These are phyloP conservation scores for Dryadula phaetusa DNA, from an alignment of 2,888 invertebrate species.

Conservation along the genomic window DNA sequence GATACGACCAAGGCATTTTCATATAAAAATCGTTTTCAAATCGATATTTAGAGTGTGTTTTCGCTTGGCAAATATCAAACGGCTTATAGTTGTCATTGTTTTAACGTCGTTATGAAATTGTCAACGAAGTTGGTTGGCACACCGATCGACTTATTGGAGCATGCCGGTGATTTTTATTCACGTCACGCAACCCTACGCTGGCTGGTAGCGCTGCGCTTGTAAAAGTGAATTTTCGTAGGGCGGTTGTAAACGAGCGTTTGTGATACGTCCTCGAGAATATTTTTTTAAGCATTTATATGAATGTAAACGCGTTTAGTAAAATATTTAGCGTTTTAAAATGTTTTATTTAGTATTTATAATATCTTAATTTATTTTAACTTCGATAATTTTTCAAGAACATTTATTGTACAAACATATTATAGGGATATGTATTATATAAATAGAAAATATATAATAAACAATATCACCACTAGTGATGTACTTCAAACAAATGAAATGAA, in stretches of 20 bases:
- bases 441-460: not conserved
- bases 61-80: constrained; percentile 42
- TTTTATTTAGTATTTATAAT: too few species aligned
- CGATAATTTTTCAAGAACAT: too few species aligned
- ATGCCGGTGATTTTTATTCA: constrained; percentile 73
- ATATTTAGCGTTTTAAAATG: not conserved
- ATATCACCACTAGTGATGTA: not conserved
- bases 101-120: constrained; percentile 74
- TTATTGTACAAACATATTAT: too few species aligned
- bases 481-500: constrained; percentile 6
- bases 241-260: constrained; percentile 9
- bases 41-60: not conserved
- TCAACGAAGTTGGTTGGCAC: constrained; percentile 67
- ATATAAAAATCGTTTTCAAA: constrained; percentile 53
- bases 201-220: constrained; percentile 48
- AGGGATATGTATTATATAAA: too few species aligned
- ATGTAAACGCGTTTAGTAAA: not conserved
- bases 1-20: constrained; percentile 52
- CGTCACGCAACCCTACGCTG: constrained; percentile 64
- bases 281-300: not conserved
- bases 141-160: constrained; percentile 79
- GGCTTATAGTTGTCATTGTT: constrained; percentile 70
- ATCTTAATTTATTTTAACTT: too few species aligned
- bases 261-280: not conserved
- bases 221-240: constrained; percentile 37